Evolutionary conservation across 2,113 vertebrate species (phyloP), one percentile per base, ranked within the genome.

Genomic region (Petroica traversi): DNA sequence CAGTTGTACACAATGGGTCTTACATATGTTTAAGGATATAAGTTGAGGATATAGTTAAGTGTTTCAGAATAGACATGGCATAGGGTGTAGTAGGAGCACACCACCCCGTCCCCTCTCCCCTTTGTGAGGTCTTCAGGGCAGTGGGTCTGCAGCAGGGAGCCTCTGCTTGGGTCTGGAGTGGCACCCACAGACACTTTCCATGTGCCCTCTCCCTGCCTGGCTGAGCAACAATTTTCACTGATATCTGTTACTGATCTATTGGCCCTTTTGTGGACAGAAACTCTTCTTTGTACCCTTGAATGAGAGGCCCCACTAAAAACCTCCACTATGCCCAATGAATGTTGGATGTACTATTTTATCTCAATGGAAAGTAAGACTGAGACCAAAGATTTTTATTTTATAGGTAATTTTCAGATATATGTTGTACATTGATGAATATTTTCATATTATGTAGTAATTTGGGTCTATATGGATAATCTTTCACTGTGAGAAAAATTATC

Each of bases 1-100:
- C 19, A 7, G 6, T 43, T 55, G 6, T 20, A 48, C 0, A 1
- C 24, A 31, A 18, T 14, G 24, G 9, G 4, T 54, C 43, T 79
- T 67, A 36, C 10, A 17, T 22, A 19, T 25, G 9, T 72, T 58
- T 76, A 51, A 43, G 26, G 8, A 51, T 22, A 6, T 10, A 63
- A 61, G 5, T 40, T 46, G 58, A 84, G 36, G 24, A 43, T 48
- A 49, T 5, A 54, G 8, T 43, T 41, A 57, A n/a, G 5, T 45
- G 19, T 74, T 84, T 89, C 20, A 78, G 29, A 85, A 69, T 11
- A 69, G 22, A 55, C 6, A 6, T 7, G 8, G 23, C 55, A 36
- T 9, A 26, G 17, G 7, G 9, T 59, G n/a, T n/a, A n/a, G 24
- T 19, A 66, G 68, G n/a, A 66, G 8, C 51, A 20, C 38, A 23